Conservation (phyloP, 2,797 vertebrate genomes). For the Sternarchorhynchus goeldii region DNA sequence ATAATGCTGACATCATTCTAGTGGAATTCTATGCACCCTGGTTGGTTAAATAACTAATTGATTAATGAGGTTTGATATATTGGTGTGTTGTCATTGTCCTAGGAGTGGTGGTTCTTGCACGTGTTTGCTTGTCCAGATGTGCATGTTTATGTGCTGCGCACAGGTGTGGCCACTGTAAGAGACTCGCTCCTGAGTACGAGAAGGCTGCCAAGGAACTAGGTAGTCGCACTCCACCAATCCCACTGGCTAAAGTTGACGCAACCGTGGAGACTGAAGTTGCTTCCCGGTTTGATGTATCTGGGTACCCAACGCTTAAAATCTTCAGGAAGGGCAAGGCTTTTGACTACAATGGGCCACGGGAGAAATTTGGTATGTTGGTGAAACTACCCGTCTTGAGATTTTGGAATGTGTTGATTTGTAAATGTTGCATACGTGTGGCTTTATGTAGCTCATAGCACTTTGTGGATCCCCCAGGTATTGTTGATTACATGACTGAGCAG, state of each 20-base stretch:
- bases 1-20: slow-evolving; percentile 90
- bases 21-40: slow-evolving; percentile 99
- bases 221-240: slow-evolving; percentile 83
- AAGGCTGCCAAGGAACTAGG: slow-evolving; percentile 90
- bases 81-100: too few relatives aligned
- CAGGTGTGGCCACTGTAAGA: slow-evolving; percentile 96
- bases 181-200: slow-evolving; percentile 93
- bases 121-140: neutral
- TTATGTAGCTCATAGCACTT: neutral
- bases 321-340: slow-evolving; percentile 93
- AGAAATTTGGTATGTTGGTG: slow-evolving; percentile 82
- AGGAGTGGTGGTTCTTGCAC: too few relatives aligned
- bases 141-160: slow-evolving; percentile 16
- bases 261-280: slow-evolving; percentile 83
- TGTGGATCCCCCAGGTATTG: slow-evolving; percentile 80
- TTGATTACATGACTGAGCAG: slow-evolving; percentile 92
- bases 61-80: neutral
- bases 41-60: slow-evolving; percentile 63
- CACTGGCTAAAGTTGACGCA: slow-evolving; percentile 90
- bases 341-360: slow-evolving; percentile 93
- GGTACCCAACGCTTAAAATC: slow-evolving; percentile 94
- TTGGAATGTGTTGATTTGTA: neutral
- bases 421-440: neutral
- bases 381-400: neutral
- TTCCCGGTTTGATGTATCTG: slow-evolving; percentile 83